Base-by-base conservation (phyloP, 1,140 invertebrate genomes). In the Macrobrachium rosenbergii region DNA sequence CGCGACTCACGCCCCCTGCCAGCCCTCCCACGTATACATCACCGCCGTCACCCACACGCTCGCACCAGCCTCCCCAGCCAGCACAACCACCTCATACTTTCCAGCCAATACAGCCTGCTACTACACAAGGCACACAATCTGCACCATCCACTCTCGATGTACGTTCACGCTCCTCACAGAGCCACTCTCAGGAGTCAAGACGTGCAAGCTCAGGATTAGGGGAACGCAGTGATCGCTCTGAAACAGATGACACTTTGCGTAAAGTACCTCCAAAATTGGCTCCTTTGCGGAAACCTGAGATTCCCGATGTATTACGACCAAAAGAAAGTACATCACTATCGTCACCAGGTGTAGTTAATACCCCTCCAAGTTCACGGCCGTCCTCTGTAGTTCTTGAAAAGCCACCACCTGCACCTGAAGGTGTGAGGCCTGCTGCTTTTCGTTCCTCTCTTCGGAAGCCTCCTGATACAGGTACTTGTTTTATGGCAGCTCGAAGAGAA, bases 121-220 rank as follows among this genome's bases (percentile, higher is more conserved):
- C 64, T n/a, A 17, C 76, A 60, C 73, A 37, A 16, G 83, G 79
- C 67, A 72, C 81, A 21, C 82, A 83, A 58, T 89, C 88, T 17
- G 88, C 88, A 73, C 88, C 88, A n/a, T 83, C 88, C 76, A 87
- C 84, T 17, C 80, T 89, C n/a, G 88, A 89, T 60, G 69, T 78
- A 17, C 88, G 88, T 17, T 73, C 78, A n/a, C 62, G 78, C n/a
- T 58, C n/a, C 69, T 52, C 62, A 11, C 84, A 60, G 12, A 59
- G 75, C 19, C n/a, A 64, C 28, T 37, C 28, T 37, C 17, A 60
- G 43, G 52, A 72, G 58, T 58, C 69, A 37, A 37, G 28, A 37
- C 28, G 28, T 37, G 28, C 28, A 37, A 37, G 28, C 3, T 37
- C 28, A 37, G 28, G 28, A 37, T 37, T 37, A 37, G 28, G 28